Evolutionary conservation across 2,888 invertebrate genomes (phyloP).

Genomic region (Erpobdella octoculata): DNA sequence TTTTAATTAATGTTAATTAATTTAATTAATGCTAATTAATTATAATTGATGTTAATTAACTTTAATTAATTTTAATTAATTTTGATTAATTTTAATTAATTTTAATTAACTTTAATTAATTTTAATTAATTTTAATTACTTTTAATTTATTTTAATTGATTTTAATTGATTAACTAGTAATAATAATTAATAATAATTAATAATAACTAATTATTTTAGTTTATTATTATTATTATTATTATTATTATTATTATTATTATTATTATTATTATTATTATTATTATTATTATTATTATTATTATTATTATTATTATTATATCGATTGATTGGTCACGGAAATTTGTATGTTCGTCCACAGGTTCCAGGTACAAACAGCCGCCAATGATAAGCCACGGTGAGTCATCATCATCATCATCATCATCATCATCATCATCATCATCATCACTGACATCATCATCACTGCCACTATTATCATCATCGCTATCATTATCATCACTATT

Average conservation of each 20-base stretch:
- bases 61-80: too few relatives aligned
- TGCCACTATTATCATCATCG: slow-evolving; percentile 15
- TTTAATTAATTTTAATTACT: too few relatives aligned
- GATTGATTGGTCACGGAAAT: too few relatives aligned
- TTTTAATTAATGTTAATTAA: too few relatives aligned
- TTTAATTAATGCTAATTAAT: too few relatives aligned
- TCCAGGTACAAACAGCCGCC: background rate
- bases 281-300: background rate
- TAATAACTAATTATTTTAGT: background rate
- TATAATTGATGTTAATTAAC: too few relatives aligned
- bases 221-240: background rate
- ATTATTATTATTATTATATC: background rate
- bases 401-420: slow-evolving; percentile 29
- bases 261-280: background rate
- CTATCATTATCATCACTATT: background rate
- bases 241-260: background rate
- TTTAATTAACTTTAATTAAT: too few relatives aligned
- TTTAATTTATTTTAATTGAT: too few relatives aligned
- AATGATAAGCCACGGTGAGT: background rate
- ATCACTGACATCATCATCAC: slow-evolving; percentile 10
- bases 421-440: slow-evolving; percentile 27
- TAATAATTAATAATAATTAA: background rate
- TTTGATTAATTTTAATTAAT: too few relatives aligned
- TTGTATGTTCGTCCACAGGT: too few relatives aligned
- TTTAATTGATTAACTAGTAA: background rate